A percentile compares a stretch with the other conserved stretches of the same genome.
Evolutionary conservation across 1,140 invertebrate genomes (phyloP).

Genomic region (Rhagoletis pomonella): DNA sequence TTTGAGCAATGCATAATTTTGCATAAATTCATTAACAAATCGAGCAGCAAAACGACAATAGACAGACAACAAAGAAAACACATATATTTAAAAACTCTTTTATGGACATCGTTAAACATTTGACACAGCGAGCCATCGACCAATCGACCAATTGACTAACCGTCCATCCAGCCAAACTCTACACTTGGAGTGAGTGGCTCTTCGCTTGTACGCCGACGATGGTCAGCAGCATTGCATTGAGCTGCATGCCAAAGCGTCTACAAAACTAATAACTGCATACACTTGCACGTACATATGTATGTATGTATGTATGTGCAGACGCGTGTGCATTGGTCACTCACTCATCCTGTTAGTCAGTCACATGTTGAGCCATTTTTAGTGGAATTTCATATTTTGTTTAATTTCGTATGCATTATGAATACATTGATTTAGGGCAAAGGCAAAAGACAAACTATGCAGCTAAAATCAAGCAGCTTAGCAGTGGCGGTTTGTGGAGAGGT

Average conservation of each 20-base stretch:
- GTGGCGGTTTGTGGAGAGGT: too few species aligned
- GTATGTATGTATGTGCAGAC: neutral
- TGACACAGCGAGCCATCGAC: neutral
- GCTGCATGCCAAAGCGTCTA: slow-evolving; percentile 14
- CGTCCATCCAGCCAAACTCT: neutral
- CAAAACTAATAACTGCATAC: neutral
- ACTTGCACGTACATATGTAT: neutral
- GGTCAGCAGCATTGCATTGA: neutral
- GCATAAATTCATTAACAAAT: slow-evolving; percentile 38
- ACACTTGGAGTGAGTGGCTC: neutral
- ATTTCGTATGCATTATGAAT: slow-evolving; percentile 23
- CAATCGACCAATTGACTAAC: neutral
- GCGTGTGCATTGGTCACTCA: too few species aligned
- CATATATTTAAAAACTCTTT: neutral
- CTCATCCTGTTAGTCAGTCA: neutral
- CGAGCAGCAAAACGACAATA: slow-evolving; percentile 5
- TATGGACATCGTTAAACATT: neutral
- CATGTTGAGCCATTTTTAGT: neutral
- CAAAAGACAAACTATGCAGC: neutral
- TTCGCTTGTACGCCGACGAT: neutral
- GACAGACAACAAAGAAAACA: neutral
- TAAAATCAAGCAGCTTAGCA: neutral
- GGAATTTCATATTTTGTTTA: slow-evolving; percentile 9
- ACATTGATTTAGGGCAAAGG: slow-evolving; percentile 11
- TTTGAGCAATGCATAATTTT: slow-evolving; percentile 29